Percentiles rank a stretch among this genome's conserved stretches.
These are phyloP conservation scores for Oreochromis tanganicae DNA, from an alignment of 2,113 vertebrate genomes.

Conservation along the genomic window DNA sequence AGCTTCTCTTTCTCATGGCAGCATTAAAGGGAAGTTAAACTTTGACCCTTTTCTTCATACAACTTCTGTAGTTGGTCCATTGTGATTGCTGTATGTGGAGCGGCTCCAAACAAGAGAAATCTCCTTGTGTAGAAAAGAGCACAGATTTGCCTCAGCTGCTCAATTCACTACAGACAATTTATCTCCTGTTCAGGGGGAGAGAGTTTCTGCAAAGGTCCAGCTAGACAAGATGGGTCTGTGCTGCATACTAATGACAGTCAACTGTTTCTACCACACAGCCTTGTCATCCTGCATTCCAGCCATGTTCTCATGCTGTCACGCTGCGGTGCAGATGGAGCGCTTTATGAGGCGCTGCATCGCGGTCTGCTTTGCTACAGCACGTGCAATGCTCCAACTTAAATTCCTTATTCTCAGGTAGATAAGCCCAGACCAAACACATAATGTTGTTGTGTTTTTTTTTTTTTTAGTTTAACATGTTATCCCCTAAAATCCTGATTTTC, in stretches of 20 bases:
- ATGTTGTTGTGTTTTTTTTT: background rate
- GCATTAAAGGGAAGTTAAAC: slow-evolving; percentile 11
- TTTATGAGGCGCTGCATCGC: background rate
- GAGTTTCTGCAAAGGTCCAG: slow-evolving; percentile 58
- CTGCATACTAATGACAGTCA: slow-evolving; percentile 64
- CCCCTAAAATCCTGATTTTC: background rate
- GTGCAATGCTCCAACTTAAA: background rate
- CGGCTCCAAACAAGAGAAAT: background rate
- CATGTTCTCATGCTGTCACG: slow-evolving; percentile 53
- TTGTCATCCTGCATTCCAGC: slow-evolving; percentile 60
- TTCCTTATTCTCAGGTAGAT: slow-evolving; percentile 15
- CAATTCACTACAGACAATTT: slow-evolving; percentile 52
- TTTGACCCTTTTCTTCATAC: background rate
- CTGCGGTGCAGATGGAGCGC: slow-evolving; percentile 27
- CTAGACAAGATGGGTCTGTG: slow-evolving; percentile 41
- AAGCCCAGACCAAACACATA: background rate
- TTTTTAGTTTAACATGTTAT: background rate
- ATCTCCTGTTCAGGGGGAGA: slow-evolving; percentile 43
- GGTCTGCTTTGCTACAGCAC: background rate
- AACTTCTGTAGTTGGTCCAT: background rate
- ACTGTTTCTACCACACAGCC: slow-evolving; percentile 34
- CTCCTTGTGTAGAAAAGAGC: slow-evolving; percentile 10
- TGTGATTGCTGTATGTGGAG: background rate
- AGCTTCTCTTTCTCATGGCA: slow-evolving; percentile 16
- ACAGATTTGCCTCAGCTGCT: slow-evolving; percentile 47